Base-by-base conservation (phyloP, 2,797 vertebrate species). In the Cetoscarus ocellatus region DNA sequence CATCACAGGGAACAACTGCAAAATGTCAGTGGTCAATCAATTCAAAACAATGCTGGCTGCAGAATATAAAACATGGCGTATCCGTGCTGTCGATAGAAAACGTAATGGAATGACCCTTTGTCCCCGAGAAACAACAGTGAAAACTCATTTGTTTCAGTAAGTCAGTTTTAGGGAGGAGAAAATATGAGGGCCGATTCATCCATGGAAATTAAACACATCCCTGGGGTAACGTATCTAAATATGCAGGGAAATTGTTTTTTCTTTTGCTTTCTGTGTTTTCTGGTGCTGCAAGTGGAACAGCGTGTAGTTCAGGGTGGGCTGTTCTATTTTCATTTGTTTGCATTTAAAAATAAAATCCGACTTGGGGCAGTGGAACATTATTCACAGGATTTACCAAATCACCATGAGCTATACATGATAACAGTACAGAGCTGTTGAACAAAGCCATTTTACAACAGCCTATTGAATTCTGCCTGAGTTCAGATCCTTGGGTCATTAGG, bases 11-110 rank as follows among this genome's bases (percentile, higher is more conserved):
- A 85, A 90, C 79, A 81, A 82, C 80, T 71, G 85, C 60, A 70
- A 94, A 95, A 95, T 94, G 93, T 91, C 92, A 95, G 77, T 81
- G 87, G 89, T 91, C 93, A 90, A 91, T 93, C 92, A 92, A 85
- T 87, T 91, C 75, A 86, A 86, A 27, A 89, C 86, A 88, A 87
- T 90, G 86, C 79, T 58, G 67, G 85, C 80, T 52, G 65, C 70
- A 61, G 86, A 90, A 92, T 91, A 86, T 88, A 85, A 91, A 91
- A 80, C 70, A 44, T 61, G 73, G 77, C 79, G 76, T 80, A 85
- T 71, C 80, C 83, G 61, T 40, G 70, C 69, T 80, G 87, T 85
- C 86, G 78, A 88, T 82, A 84, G 86, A 85, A 90, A 87, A 88
- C 82, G 85, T 81, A 86, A 88, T 86, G 77, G 77, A 89, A 92